Evolutionary conservation across 1,140 invertebrate genomes (phyloP).

Genomic region (Acromyrmex charruanus): DNA sequence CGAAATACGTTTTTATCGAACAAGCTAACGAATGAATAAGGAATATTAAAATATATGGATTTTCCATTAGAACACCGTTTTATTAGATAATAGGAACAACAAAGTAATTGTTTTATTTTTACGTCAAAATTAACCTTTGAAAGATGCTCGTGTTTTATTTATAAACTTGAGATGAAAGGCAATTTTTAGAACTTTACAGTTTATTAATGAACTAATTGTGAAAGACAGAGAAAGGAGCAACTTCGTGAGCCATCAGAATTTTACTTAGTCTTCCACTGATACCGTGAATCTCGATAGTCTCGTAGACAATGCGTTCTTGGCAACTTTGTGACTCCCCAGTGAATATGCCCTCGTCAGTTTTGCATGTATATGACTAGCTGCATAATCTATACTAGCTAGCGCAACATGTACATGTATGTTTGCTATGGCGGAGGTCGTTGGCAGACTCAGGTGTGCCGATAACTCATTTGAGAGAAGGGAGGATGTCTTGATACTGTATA

Average conservation of each 20-base stretch:
- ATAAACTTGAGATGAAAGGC: neutral
- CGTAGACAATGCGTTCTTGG: constrained; percentile 40
- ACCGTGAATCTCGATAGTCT: constrained; percentile 40
- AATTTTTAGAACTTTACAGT: constrained; percentile 23
- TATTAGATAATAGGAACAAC: too few species aligned
- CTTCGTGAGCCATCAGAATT: neutral
- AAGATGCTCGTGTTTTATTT: neutral
- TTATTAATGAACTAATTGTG: constrained; percentile 13
- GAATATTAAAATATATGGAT: neutral
- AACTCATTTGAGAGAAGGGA: constrained; percentile 11
- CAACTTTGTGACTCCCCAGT: constrained; percentile 40
- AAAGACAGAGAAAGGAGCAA: neutral
- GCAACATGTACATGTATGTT: constrained; percentile 8
- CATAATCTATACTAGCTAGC: constrained; percentile 45
- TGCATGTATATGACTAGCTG: constrained; percentile 25
- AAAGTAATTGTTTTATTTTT: neutral
- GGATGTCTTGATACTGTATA: constrained; percentile 26
- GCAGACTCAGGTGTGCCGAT: constrained; percentile 52
- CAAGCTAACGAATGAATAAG: neutral
- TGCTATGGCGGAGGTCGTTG: constrained; percentile 5
- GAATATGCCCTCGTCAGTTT: constrained; percentile 49
- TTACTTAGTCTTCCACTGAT: constrained; percentile 5
- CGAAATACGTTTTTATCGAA: neutral
- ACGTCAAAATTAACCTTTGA: neutral
- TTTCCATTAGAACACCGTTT: neutral